phyloP scores from a whole-genome alignment of 2,797 vertebrate genomes.

The Sebastes taczanowskii region DNA sequence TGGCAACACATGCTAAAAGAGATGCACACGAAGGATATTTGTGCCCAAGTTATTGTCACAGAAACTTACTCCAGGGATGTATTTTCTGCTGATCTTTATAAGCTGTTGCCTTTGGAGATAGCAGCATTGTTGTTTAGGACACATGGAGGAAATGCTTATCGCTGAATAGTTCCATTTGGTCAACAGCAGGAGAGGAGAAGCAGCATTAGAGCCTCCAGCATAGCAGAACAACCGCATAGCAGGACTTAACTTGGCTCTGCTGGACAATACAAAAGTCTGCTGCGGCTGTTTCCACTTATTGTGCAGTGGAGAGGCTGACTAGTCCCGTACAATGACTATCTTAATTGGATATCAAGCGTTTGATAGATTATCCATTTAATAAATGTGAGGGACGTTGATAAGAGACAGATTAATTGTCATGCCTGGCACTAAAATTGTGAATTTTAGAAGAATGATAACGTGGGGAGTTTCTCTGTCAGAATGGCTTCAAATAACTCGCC shows the following conservation, averaged over 20 bases:
- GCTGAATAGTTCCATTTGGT: constrained; percentile 23
- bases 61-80: not conserved
- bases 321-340: constrained; percentile 45
- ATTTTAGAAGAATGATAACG: constrained; percentile 11
- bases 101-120: not conserved
- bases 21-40: constrained; percentile 16
- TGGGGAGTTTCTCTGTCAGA: not conserved
- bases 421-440: constrained; percentile 31
- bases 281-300: constrained; percentile 15
- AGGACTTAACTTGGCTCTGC: constrained; percentile 7
- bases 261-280: constrained; percentile 21
- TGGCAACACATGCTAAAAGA: constrained; percentile 24
- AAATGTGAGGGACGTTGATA: constrained; percentile 57
- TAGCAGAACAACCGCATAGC: not conserved
- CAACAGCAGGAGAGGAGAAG: constrained; percentile 3
- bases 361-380: constrained; percentile 61
- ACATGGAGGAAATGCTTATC: constrained; percentile 4
- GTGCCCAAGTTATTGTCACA: constrained; percentile 15
- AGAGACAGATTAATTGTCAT: constrained; percentile 45
- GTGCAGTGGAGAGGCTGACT: constrained; percentile 17
- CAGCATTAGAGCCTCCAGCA: not conserved
- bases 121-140: not conserved
- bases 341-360: constrained; percentile 65
- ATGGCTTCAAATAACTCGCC: not conserved
- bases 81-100: not conserved